phyloP scores from a whole-genome alignment of 2,888 invertebrate genomes.

The Sphaerophoria taeniata region DNA sequence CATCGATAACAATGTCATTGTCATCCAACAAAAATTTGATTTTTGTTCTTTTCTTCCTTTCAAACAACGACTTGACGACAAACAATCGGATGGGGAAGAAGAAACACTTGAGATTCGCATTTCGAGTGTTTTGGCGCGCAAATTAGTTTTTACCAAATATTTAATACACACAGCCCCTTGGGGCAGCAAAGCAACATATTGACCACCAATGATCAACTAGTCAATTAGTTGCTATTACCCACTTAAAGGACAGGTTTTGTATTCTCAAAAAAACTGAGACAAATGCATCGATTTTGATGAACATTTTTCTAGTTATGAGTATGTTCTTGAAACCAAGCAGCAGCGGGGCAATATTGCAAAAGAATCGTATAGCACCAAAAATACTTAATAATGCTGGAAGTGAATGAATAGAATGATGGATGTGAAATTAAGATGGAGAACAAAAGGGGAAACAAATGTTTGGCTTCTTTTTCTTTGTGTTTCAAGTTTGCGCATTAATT shows the following conservation, averaged over 20 bases:
- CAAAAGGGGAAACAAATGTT: constrained; percentile 30
- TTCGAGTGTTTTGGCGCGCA: constrained; percentile 63
- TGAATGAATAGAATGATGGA: constrained; percentile 43
- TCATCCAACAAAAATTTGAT: constrained; percentile 23
- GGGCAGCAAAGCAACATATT: neutral
- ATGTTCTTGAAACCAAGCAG: neutral
- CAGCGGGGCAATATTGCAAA: neutral
- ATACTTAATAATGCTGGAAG: constrained; percentile 11
- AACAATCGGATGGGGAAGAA: constrained; percentile 46
- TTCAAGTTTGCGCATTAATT: constrained; percentile 36
- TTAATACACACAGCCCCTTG: constrained; percentile 36
- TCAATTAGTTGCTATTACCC: neutral
- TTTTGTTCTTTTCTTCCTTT: too few species aligned
- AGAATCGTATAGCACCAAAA: constrained; percentile 1
- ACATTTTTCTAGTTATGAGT: neutral
- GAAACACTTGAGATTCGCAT: constrained; percentile 53
- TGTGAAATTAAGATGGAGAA: constrained; percentile 20
- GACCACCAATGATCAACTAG: constrained; percentile 33
- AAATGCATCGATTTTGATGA: neutral
- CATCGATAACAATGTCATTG: constrained; percentile 64
- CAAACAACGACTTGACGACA: neutral
- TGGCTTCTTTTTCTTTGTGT: constrained; percentile 41
- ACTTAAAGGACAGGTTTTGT: too few species aligned
- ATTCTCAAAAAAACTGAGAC: neutral
- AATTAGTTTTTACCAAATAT: constrained; percentile 52